Evolutionary conservation across 2,797 vertebrate genomes (phyloP).

Genomic region (Typhlichthys subterraneus): DNA sequence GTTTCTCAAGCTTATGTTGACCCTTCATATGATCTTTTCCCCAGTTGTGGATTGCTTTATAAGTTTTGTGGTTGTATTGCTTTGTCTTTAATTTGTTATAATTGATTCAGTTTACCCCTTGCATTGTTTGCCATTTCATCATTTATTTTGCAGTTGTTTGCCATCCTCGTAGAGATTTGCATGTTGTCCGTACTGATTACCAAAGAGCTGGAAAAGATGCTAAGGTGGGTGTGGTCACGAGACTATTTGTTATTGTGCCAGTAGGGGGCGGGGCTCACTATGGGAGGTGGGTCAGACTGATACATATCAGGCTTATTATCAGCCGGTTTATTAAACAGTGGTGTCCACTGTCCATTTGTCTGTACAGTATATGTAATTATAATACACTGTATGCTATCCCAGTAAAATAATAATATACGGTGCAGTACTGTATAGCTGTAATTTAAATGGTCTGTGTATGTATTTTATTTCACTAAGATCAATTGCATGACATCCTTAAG

Average conservation of each 20-base stretch:
- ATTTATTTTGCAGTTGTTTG: constrained; percentile 88
- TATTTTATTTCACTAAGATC: too few species aligned
- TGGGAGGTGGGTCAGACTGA: too few species aligned
- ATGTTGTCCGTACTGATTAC: constrained; percentile 78
- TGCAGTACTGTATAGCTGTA: too few species aligned
- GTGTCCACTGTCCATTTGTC: too few species aligned
- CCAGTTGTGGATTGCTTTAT: constrained; percentile 33
- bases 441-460: too few species aligned
- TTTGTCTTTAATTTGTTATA: constrained; percentile 45
- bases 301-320: too few species aligned
- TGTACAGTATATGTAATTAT: background rate
- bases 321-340: too few species aligned
- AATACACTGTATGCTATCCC: background rate
- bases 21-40: constrained; percentile 23
- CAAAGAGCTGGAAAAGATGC: constrained; percentile 67
- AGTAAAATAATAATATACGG: too few species aligned
- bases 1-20: constrained; percentile 29
- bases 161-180: constrained; percentile 79
- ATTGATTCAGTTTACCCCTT: constrained; percentile 63
- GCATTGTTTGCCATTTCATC: constrained; percentile 76
- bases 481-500: too few species aligned
- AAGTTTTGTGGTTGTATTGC: constrained; percentile 28
- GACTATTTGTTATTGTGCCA: constrained; percentile 13
- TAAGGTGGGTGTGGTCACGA: constrained; percentile 82
- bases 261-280: too few species aligned